Evolutionary conservation across 2,113 vertebrate species (phyloP), one percentile per base, ranked within the genome.

Genomic region (Gallinago media): DNA sequence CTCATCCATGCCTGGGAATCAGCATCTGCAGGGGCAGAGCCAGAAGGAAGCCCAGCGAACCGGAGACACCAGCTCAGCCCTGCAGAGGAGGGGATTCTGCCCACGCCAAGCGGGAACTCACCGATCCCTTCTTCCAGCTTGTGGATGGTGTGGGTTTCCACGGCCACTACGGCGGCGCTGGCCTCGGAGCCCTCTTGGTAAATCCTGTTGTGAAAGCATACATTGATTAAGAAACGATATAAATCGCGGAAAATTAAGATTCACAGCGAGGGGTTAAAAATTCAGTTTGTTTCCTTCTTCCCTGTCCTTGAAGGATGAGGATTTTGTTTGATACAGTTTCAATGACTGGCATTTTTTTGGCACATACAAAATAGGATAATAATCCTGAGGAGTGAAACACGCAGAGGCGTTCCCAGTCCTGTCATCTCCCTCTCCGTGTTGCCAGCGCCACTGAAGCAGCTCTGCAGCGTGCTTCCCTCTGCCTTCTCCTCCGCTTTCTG

Each of bases 121-220:
- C 98, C 98, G 20, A 98, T 98, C 75, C 98, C 98, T 96, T 98
- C 98, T 89, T 98, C 98, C 56, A 98, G 98, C 97, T 98, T 98
- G 96, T 98, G 98, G 79, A 98, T 98, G 5, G 98, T 98, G 91
- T 99, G 98, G 4, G 99, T 98, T 96, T 99, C 98, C n/a, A 99
- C 98, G 16, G 98, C 98, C 96, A 99, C 97, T 49, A 99, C 98
- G n/a, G 99, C 98, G 0, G 98, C 96, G 6, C 97, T 98, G 61
- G 98, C 98, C 85, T 99, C 98, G 0, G 98, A 97, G 90, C 96
- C 97, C 63, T 98, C 98, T 92, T 98, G 98, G 88, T 98, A 99
- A 96, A 98, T 96, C 98, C 99, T 99, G 98, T 94, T 97, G 97
- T 87, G 97, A 98, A 96, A 98, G 86, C 40, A 10, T 71, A 75